Evolutionary conservation across 2,888 invertebrate species (phyloP).

Genomic region (Drosophila setosimentum): DNA sequence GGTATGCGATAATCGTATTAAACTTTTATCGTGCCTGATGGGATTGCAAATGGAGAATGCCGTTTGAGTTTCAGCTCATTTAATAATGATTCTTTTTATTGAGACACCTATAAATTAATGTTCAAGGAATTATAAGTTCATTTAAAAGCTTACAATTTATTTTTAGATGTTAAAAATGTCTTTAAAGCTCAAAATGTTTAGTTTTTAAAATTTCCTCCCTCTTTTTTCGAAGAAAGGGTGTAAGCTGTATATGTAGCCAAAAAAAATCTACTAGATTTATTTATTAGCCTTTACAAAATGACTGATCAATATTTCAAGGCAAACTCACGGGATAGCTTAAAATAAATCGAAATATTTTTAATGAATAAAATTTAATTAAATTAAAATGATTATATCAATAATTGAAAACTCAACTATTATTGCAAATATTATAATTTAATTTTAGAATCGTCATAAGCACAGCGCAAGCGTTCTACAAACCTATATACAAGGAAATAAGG

Average conservation of each 20-base stretch:
- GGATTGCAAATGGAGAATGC: too few species aligned
- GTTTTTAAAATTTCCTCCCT: background rate
- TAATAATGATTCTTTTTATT: too few species aligned
- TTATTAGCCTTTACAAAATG: background rate
- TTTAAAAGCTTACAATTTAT: too few species aligned
- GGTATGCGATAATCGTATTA: too few species aligned
- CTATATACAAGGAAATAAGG: slow-evolving; percentile 96
- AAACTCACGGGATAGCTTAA: background rate
- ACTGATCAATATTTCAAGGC: background rate
- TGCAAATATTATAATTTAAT: slow-evolving; percentile 84
- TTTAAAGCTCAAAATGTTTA: background rate
- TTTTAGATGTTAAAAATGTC: background rate
- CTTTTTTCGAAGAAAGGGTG: background rate
- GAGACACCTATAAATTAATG: too few species aligned
- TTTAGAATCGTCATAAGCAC: slow-evolving; percentile 87
- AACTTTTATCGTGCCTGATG: too few species aligned
- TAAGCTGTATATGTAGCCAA: background rate
- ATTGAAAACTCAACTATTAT: background rate
- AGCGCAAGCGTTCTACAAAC: slow-evolving; percentile 94
- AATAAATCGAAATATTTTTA: background rate
- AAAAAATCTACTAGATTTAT: background rate
- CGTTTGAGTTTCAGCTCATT: too few species aligned
- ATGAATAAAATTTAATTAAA: background rate
- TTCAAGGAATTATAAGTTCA: too few species aligned
- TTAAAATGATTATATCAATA: background rate